Evolutionary conservation across 1,140 invertebrate genomes (phyloP).

Genomic region (Drosophila watanabei): DNA sequence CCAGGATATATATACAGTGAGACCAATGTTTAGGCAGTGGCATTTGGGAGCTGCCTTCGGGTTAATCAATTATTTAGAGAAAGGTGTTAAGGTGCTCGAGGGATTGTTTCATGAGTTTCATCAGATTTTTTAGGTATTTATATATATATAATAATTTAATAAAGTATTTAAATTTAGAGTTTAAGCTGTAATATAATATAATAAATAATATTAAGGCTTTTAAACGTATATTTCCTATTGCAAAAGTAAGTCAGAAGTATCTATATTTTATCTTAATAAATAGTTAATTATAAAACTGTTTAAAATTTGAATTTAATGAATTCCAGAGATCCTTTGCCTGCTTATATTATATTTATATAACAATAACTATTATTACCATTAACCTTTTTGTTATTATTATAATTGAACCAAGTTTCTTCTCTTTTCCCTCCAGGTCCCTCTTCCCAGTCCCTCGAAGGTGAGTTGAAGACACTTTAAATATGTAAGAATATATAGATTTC

Average conservation of each 20-base stretch:
- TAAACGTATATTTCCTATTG: background rate
- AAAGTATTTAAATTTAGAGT: no score
- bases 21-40: background rate
- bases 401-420: slow-evolving; percentile 1
- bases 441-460: slow-evolving; percentile 18
- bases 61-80: background rate
- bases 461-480: slow-evolving; percentile 57
- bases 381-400: background rate
- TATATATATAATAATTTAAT: background rate
- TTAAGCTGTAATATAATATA: no score
- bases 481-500: background rate
- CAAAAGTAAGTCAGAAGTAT: background rate
- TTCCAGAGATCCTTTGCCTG: background rate
- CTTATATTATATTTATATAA: background rate
- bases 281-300: background rate
- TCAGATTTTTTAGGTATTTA: background rate
- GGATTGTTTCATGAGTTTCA: background rate
- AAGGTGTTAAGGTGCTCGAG: background rate
- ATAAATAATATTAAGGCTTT: background rate
- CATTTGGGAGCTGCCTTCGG: background rate
- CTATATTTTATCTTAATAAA: background rate
- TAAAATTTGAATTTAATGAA: slow-evolving; percentile 8
- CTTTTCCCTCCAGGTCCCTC: background rate
- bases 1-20: no score
- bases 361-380: background rate